phyloP scores from a whole-genome alignment of 2,888 invertebrate genomes.

The Oxyteleia sp. region DNA sequence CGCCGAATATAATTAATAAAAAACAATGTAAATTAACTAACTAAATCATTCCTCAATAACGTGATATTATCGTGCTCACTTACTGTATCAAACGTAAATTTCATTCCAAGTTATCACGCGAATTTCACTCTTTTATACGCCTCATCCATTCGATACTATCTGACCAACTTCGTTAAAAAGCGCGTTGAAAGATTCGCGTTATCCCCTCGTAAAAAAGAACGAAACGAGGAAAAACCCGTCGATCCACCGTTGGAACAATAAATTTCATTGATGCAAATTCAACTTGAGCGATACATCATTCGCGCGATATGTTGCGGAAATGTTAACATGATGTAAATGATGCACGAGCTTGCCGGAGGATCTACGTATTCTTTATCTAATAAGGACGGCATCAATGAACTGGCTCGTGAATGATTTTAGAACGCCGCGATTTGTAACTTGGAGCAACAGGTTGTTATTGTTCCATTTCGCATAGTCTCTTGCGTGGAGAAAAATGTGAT shows the following conservation, averaged over 20 bases:
- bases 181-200: constrained; percentile 18
- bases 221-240: constrained; percentile 14
- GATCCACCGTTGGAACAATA: constrained; percentile 44
- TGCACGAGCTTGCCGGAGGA: constrained; percentile 34
- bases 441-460: constrained; percentile 23
- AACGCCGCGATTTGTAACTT: constrained; percentile 12
- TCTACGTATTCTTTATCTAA: constrained; percentile 61
- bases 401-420: constrained; percentile 41
- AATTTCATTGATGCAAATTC: constrained; percentile 49
- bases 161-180: background rate
- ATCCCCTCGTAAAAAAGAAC: constrained; percentile 18
- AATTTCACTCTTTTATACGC: too few species aligned
- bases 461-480: constrained; percentile 2
- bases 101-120: too few species aligned
- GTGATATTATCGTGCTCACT: too few species aligned
- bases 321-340: constrained; percentile 45
- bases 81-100: too few species aligned
- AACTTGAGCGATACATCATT: constrained; percentile 24
- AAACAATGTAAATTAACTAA: too few species aligned
- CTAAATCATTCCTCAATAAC: too few species aligned
- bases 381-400: constrained; percentile 59
- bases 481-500: constrained; percentile 16
- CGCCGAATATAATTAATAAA: too few species aligned
- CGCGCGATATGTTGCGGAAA: constrained; percentile 52
- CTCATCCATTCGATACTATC: too few species aligned